phyloP scores from a whole-genome alignment of 2,113 vertebrate species.

The Mirza zaza region DNA sequence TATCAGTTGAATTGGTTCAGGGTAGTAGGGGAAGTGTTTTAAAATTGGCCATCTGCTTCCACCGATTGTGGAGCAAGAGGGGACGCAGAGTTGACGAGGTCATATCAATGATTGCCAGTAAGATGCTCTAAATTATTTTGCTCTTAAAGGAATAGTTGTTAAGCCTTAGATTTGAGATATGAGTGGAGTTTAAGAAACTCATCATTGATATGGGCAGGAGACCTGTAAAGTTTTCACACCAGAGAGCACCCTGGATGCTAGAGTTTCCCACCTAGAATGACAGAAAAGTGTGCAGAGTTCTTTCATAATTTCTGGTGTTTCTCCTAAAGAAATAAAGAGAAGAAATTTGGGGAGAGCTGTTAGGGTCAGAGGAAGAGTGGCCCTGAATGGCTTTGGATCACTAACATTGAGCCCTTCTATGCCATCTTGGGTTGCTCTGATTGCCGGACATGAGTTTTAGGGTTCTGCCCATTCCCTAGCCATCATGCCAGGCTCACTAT shows the following conservation, averaged over 20 bases:
- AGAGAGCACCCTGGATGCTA: not conserved
- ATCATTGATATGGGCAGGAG: not conserved
- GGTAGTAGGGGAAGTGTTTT: slow-evolving; percentile 6
- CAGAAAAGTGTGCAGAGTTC: not conserved
- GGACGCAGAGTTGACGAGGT: not conserved
- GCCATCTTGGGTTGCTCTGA: not conserved
- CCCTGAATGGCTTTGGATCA: not conserved
- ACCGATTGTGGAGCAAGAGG: not conserved
- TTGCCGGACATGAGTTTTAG: not conserved
- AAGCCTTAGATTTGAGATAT: not conserved
- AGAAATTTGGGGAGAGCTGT: not conserved
- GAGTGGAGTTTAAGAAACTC: not conserved
- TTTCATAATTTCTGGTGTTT: not conserved
- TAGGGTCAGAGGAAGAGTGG: not conserved
- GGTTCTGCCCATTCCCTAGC: not conserved
- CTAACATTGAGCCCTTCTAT: not conserved
- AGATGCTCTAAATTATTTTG: not conserved
- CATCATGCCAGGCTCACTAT: not conserved
- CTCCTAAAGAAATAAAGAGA: not conserved
- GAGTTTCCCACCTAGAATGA: not conserved
- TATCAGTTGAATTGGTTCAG: not conserved
- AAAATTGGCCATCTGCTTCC: not conserved
- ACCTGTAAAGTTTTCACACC: not conserved
- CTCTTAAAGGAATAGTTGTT: not conserved
- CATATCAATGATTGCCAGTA: not conserved